Evolutionary conservation across 2,797 vertebrate genomes (phyloP).

Genomic region (Synaphobranchus kaupii): DNA sequence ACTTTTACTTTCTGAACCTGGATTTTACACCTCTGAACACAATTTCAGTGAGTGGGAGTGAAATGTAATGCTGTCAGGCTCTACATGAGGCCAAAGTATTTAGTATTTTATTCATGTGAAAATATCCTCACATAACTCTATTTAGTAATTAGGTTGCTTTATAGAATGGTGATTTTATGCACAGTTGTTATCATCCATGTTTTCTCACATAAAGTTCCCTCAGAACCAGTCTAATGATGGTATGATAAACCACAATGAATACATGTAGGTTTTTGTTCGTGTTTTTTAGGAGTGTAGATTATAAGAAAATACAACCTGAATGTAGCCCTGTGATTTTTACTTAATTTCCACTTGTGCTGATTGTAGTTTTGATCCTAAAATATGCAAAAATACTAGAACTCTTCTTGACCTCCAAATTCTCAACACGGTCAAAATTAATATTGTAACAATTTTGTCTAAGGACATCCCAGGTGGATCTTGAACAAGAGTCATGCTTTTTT

Average conservation of each 20-base stretch:
- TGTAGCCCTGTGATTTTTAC: neutral
- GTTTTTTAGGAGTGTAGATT: neutral
- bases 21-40: too few species aligned
- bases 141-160: neutral
- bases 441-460: too few species aligned
- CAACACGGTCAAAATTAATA: neutral
- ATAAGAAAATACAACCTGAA: neutral
- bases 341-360: neutral
- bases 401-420: neutral
- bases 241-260: neutral
- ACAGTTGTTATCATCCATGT: neutral
- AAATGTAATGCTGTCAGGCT: neutral
- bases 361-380: neutral
- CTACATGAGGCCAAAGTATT: neutral
- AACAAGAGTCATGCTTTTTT: too few species aligned
- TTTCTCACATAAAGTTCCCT: neutral
- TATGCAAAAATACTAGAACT: neutral
- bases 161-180: neutral
- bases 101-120: neutral
- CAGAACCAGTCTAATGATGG: neutral
- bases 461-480: too few species aligned
- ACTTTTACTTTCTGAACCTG: too few species aligned
- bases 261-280: conserved; percentile 2
- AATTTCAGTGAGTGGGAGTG: neutral
- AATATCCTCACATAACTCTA: neutral